These are phyloP conservation scores for Nannospalax galili DNA, from an alignment of 2,113 vertebrate genomes.

Conservation along the genomic window DNA sequence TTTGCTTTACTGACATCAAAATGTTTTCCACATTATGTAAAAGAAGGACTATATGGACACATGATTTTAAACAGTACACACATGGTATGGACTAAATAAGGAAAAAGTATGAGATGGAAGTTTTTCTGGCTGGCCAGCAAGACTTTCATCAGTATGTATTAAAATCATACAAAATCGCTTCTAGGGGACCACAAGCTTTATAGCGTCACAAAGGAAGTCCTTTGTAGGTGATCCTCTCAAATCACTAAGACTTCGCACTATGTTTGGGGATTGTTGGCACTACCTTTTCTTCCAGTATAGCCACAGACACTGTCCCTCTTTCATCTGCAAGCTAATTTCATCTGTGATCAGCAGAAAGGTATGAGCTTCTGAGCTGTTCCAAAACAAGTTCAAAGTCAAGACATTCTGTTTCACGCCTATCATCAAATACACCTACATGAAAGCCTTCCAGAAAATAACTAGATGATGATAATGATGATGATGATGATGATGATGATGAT, in stretches of 20 bases:
- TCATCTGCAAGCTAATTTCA: background rate
- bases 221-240: background rate
- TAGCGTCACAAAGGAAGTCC: background rate
- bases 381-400: background rate
- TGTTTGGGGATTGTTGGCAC: background rate
- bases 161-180: slow-evolving; percentile 24
- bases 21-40: slow-evolving; percentile 19
- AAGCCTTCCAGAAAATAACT: slow-evolving; percentile 2
- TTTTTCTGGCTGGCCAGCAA: slow-evolving; percentile 2
- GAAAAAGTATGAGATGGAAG: background rate
- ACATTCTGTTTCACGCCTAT: slow-evolving; percentile 22
- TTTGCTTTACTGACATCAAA: slow-evolving; percentile 55
- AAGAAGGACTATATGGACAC: slow-evolving; percentile 33
- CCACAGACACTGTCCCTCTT: background rate
- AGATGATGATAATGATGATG: background rate
- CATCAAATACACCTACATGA: background rate
- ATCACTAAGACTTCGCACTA: background rate
- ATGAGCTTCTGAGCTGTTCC: background rate
- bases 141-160: slow-evolving; percentile 3
- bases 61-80: slow-evolving; percentile 21
- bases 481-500: background rate
- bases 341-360: background rate
- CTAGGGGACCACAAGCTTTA: background rate
- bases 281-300: background rate
- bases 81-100: background rate